Base-by-base conservation (phyloP, 2,888 invertebrate genomes). In the Drosophila birchii region DNA sequence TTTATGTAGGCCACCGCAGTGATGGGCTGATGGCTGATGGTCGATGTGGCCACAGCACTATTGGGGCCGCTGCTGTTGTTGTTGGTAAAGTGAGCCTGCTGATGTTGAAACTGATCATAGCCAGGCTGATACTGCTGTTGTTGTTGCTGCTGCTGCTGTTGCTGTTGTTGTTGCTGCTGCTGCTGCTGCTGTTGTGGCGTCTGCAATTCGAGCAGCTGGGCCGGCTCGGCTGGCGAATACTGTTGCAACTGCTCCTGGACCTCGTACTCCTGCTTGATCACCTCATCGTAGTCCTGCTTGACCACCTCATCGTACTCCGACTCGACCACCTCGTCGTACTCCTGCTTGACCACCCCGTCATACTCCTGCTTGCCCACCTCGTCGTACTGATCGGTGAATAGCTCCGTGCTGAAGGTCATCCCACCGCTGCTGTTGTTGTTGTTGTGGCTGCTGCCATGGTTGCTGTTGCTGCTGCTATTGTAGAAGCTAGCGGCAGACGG, bases 321-420 rank as follows among this genome's bases (percentile, higher is more conserved):
- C 26, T 26, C 26, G 26, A 89, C 79, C 18, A 80, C 77, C 23
- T 88, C 85, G 16, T 89, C 90, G 34, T 81, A 90, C 47, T 81
- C 90, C 41, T 79, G 87, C 51, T 89, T 89, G 26, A 88, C 79
- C 18, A 80, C 77, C 23, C 85, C 85, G 16, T 89, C 90, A 32
- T 83, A 90, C 44, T 90, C 90, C 41, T 79, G 87, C 51, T 89
- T 89, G 26, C 88, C 79, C 18, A 80, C 77, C 23, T 88, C 85
- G 16, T 89, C 90, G 34, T 83, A 90, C 49, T 81, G 89, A 78
- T 91, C 91, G 44, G 81, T 86, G 59, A 91, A 91, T 38, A 91
- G 68, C 68, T 91, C 91, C 5, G 85, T 88, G 67, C 77, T 90
- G 67, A 89, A 91, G 66, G 76, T 76, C 58, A 78, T 78, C 5